These are phyloP conservation scores for Nasonia vitripennis DNA, from an alignment of 1,140 invertebrate species.

Conservation along the genomic window DNA sequence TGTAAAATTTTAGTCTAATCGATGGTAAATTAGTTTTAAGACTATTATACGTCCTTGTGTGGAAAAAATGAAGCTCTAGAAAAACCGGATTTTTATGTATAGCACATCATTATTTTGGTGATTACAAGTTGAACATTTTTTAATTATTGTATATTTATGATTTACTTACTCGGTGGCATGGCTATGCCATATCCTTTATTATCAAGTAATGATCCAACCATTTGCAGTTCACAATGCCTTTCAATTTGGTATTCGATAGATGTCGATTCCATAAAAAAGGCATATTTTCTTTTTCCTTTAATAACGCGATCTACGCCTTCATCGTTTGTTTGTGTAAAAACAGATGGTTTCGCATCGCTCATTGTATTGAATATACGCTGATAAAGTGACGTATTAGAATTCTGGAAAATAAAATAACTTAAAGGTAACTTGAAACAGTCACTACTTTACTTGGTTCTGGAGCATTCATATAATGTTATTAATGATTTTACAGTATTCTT, in stretches of 20 bases:
- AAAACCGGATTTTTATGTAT: too few relatives aligned
- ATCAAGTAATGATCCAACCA: conserved; percentile 86
- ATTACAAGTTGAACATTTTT: too few relatives aligned
- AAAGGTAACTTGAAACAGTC: too few relatives aligned
- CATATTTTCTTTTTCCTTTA: conserved; percentile 80
- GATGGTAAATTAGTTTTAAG: too few relatives aligned
- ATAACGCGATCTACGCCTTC: conserved; percentile 90
- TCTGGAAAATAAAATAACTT: conserved; percentile 63
- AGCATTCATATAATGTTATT: too few relatives aligned
- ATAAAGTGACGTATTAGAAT: conserved; percentile 84
- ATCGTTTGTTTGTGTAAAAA: conserved; percentile 86
- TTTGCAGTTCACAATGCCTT: conserved; percentile 84
- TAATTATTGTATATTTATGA: neutral
- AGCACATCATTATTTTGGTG: too few relatives aligned
- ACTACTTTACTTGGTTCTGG: too few relatives aligned
- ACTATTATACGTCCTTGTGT: too few relatives aligned
- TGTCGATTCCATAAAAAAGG: conserved; percentile 85
- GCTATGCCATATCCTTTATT: conserved; percentile 90
- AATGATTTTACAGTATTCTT: too few relatives aligned
- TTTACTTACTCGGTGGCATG: conserved; percentile 78
- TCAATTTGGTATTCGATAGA: conserved; percentile 81
- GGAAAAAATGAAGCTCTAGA: too few relatives aligned
- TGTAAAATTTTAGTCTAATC: too few relatives aligned
- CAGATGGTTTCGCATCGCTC: conserved; percentile 85
- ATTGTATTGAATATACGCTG: conserved; percentile 89